Conservation (phyloP, 2,888 invertebrate species). For the Nebria salina region DNA sequence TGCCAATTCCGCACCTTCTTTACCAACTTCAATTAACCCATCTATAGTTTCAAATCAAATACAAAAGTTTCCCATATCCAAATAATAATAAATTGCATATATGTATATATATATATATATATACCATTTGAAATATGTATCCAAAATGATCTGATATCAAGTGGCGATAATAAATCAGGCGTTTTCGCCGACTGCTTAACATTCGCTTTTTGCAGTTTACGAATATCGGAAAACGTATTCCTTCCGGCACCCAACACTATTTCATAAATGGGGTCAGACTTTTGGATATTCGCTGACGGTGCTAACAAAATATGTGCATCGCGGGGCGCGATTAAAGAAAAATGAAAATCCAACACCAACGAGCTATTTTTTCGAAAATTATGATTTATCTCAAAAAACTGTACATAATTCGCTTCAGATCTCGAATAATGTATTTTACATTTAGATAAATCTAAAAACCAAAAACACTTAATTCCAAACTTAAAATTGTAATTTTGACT, state of each 20-base stretch:
- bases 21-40: slow-evolving; percentile 71
- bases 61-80: not conserved
- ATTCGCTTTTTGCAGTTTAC: slow-evolving; percentile 68
- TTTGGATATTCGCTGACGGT: slow-evolving; percentile 62
- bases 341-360: slow-evolving; percentile 67
- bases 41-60: slow-evolving; percentile 59
- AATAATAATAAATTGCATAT: not conserved
- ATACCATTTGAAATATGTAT: slow-evolving; percentile 70
- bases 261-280: slow-evolving; percentile 72
- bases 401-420: slow-evolving; percentile 68
- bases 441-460: slow-evolving; percentile 56
- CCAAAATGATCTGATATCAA: slow-evolving; percentile 74
- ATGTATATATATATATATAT: slow-evolving; percentile 2
- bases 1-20: slow-evolving; percentile 69
- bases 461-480: not conserved
- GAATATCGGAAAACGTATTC: slow-evolving; percentile 76
- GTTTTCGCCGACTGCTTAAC: slow-evolving; percentile 69
- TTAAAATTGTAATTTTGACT: not conserved
- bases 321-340: slow-evolving; percentile 72
- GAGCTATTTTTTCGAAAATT: slow-evolving; percentile 27
- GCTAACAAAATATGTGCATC: slow-evolving; percentile 77
- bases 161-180: slow-evolving; percentile 67
- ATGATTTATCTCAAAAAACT: slow-evolving; percentile 65
- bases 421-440: slow-evolving; percentile 69
- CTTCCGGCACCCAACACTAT: slow-evolving; percentile 77